A percentile compares a stretch with the other conserved stretches of the same genome.
These are phyloP conservation scores for Pseudoatta argentina DNA, from an alignment of 1,140 invertebrate species.

Conservation along the genomic window DNA sequence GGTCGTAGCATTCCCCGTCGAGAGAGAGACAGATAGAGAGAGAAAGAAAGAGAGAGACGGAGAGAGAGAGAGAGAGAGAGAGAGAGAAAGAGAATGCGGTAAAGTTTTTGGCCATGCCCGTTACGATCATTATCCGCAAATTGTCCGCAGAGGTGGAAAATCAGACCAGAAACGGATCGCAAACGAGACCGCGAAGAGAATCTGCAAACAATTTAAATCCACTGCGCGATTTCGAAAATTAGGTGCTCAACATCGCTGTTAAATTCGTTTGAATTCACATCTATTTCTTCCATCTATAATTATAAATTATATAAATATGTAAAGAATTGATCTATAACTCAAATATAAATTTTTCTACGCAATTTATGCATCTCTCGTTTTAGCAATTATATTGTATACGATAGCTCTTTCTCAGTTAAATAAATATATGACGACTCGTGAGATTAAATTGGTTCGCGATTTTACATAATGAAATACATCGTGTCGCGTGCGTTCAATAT, in stretches of 20 bases:
- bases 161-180: slow-evolving; percentile 21
- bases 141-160: slow-evolving; percentile 53
- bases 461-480: slow-evolving; percentile 6
- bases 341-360: background rate
- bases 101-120: slow-evolving; percentile 49
- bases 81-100: background rate
- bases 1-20: background rate
- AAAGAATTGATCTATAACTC: background rate
- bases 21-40: background rate
- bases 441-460: background rate
- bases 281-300: background rate
- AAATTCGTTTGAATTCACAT: background rate
- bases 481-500: slow-evolving; percentile 3
- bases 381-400: background rate
- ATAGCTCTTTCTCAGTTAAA: background rate
- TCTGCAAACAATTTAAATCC: slow-evolving; percentile 29
- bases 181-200: slow-evolving; percentile 32
- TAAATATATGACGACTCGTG: background rate
- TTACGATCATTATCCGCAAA: slow-evolving; percentile 54
- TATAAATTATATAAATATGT: background rate
- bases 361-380: background rate
- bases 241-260: background rate
- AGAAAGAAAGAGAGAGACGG: too few species aligned
- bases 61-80: background rate
- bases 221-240: slow-evolving; percentile 26